A percentile compares a stretch with the other conserved stretches of the same genome.
Conservation (phyloP, 2,888 invertebrate genomes). For the Morinoia aosen region DNA sequence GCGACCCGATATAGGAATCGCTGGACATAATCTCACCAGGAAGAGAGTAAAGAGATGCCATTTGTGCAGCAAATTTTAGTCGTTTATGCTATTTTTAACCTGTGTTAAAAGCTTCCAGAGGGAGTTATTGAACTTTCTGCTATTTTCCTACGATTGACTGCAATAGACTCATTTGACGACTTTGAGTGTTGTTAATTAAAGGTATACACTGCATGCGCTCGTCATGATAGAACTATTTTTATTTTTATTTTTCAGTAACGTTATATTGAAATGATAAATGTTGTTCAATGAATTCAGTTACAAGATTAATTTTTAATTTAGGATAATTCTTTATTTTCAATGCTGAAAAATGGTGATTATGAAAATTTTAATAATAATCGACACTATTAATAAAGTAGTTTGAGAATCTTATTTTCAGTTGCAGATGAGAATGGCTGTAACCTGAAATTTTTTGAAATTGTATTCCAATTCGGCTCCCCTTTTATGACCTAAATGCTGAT, state of each 20-base stretch:
- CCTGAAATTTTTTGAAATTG: not conserved
- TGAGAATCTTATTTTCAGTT: not conserved
- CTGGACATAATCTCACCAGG: not conserved
- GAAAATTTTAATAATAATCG: too few relatives aligned
- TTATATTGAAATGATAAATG: too few relatives aligned
- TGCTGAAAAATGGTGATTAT: too few relatives aligned
- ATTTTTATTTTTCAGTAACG: too few relatives aligned
- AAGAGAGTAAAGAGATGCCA: not conserved
- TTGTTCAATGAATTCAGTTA: too few relatives aligned
- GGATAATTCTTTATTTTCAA: too few relatives aligned
- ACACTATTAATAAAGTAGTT: not conserved
- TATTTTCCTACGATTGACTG: not conserved
- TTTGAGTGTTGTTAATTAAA: not conserved
- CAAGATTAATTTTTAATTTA: too few relatives aligned
- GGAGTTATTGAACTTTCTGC: not conserved
- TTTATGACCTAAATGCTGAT: too few relatives aligned
- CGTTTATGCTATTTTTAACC: not conserved
- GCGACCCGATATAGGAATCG: not conserved
- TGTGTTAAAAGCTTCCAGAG: not conserved
- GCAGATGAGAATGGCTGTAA: not conserved
- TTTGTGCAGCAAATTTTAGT: not conserved
- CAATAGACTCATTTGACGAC: not conserved
- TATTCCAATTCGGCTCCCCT: too few relatives aligned
- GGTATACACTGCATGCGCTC: too few relatives aligned
- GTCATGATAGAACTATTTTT: too few relatives aligned